Evolutionary conservation across 2,888 invertebrate genomes (phyloP).

Genomic region (Agonum fuliginosum): DNA sequence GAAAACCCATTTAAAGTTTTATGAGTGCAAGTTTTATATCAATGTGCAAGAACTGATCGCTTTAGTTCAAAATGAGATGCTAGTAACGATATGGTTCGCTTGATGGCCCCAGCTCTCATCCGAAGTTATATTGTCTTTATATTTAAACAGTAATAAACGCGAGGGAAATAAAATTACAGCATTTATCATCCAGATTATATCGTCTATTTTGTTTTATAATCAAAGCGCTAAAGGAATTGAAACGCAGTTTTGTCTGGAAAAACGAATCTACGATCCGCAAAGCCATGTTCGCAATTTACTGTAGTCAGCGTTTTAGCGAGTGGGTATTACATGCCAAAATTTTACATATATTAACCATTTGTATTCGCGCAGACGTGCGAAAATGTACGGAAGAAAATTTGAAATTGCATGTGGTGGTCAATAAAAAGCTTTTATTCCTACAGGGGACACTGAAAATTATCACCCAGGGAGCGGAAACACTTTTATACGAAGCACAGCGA

Average conservation of each 20-base stretch:
- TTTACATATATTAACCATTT: conserved; percentile 60
- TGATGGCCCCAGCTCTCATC: background rate
- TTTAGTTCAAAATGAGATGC: conserved; percentile 20
- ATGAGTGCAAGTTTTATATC: conserved; percentile 62
- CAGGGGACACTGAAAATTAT: background rate
- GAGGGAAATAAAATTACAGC: background rate
- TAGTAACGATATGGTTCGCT: conserved; percentile 9
- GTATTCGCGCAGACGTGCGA: conserved; percentile 54
- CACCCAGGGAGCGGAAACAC: background rate
- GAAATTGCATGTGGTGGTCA: conserved; percentile 55
- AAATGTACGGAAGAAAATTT: conserved; percentile 55
- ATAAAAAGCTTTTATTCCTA: conserved; percentile 35
- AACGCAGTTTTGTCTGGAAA: background rate
- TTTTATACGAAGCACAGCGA: too few relatives aligned
- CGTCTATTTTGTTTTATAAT: too few relatives aligned
- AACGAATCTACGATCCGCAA: conserved; percentile 47
- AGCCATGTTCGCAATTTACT: conserved; percentile 57
- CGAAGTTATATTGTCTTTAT: conserved; percentile 18
- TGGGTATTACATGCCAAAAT: conserved; percentile 58
- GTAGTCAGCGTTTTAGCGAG: conserved; percentile 56
- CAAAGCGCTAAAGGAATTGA: conserved; percentile 3
- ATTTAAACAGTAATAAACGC: background rate
- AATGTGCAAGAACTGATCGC: conserved; percentile 60
- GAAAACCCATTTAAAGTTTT: conserved; percentile 64
- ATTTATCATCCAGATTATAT: background rate